Percentiles rank a stretch among this genome's conserved stretches.
Conservation (phyloP, 2,797 vertebrate genomes). For the Erithacus rubecula region DNA sequence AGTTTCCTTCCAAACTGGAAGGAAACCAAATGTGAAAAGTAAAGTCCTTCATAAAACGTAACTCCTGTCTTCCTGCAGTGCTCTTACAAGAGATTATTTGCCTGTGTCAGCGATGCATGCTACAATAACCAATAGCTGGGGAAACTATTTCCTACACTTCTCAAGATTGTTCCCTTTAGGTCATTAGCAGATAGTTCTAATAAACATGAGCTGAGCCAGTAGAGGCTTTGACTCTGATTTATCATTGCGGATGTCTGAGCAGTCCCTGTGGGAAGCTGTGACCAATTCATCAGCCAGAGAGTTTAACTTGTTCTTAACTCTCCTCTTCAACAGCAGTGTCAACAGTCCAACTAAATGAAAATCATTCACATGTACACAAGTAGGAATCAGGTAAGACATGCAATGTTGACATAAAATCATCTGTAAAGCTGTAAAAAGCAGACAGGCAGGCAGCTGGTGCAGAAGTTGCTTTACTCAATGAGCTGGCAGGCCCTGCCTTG, state of each 20-base stretch:
- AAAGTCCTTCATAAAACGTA: conserved; percentile 46
- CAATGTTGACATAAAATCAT: background rate
- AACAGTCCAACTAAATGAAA: background rate
- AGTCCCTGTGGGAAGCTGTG: conserved; percentile 40
- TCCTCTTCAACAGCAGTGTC: background rate
- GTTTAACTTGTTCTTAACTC: conserved; percentile 37
- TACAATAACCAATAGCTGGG: conserved; percentile 35
- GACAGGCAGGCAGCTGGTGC: background rate
- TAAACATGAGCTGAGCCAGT: conserved; percentile 52
- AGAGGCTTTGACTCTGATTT: conserved; percentile 42
- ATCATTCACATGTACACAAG: background rate
- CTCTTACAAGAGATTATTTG: conserved; percentile 18
- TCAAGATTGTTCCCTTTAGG: conserved; percentile 41
- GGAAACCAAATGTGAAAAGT: conserved; percentile 32
- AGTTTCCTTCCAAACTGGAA: conserved; percentile 46
- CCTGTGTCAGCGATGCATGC: background rate
- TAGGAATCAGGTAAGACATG: background rate
- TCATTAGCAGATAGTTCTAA: conserved; percentile 67
- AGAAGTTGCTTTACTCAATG: background rate
- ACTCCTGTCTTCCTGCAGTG: conserved; percentile 29
- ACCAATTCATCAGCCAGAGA: conserved; percentile 14
- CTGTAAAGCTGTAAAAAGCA: background rate
- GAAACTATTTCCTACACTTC: conserved; percentile 33
- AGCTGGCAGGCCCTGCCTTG: background rate
- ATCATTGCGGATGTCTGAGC: conserved; percentile 29